These are phyloP conservation scores for Drosophila bipectinata DNA, from an alignment of 1,140 invertebrate genomes.

Conservation along the genomic window DNA sequence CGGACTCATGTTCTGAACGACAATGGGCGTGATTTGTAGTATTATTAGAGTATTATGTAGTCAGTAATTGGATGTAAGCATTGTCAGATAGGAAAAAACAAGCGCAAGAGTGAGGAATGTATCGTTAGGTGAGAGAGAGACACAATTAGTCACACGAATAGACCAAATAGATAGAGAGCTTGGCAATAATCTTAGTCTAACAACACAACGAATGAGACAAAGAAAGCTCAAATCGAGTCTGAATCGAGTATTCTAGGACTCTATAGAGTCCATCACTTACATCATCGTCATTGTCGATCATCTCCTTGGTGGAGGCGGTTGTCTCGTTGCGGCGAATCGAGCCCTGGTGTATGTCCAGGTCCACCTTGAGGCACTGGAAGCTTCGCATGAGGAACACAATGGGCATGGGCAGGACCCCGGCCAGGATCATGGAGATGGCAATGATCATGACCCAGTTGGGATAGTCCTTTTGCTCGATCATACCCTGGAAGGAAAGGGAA, in stretches of 20 bases:
- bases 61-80: slow-evolving; percentile 62
- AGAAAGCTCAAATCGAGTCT: slow-evolving; percentile 19
- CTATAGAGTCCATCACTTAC: slow-evolving; percentile 86
- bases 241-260: neutral
- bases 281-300: slow-evolving; percentile 94
- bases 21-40: slow-evolving; percentile 58
- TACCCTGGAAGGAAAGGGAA: slow-evolving; percentile 13
- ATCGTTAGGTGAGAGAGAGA: slow-evolving; percentile 69
- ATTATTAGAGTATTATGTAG: slow-evolving; percentile 10
- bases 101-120: slow-evolving; percentile 65
- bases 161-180: slow-evolving; percentile 35
- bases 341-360: slow-evolving; percentile 94
- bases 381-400: slow-evolving; percentile 91
- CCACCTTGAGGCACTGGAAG: slow-evolving; percentile 92
- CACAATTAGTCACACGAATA: slow-evolving; percentile 78
- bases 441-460: slow-evolving; percentile 94
- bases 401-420: slow-evolving; percentile 93
- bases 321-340: slow-evolving; percentile 94
- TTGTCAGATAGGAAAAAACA: slow-evolving; percentile 60
- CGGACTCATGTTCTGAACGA: slow-evolving; percentile 86
- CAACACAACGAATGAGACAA: slow-evolving; percentile 62
- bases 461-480: slow-evolving; percentile 88
- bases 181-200: slow-evolving; percentile 56
- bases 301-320: slow-evolving; percentile 95
- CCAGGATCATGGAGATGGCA: slow-evolving; percentile 90